phyloP scores from a whole-genome alignment of 2,113 vertebrate species.

The Stomatorhinus ivindoensis region DNA sequence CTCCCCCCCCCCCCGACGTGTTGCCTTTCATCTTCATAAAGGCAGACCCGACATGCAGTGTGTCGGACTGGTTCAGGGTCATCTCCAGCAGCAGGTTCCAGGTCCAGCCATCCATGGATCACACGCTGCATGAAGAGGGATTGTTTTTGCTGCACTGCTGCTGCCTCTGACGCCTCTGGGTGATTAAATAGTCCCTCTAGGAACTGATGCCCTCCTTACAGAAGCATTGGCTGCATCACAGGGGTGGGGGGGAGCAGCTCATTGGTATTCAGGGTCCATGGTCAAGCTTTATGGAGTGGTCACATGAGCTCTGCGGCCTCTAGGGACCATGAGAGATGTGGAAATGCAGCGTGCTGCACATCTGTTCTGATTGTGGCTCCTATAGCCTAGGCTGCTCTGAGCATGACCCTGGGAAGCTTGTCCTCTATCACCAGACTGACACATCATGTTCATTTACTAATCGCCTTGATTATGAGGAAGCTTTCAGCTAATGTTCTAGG shows the following conservation, averaged over 20 bases:
- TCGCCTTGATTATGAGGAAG: neutral
- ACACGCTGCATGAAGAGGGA: neutral
- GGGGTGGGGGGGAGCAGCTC: neutral
- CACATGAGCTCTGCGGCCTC: neutral
- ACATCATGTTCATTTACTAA: neutral
- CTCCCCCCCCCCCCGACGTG: neutral
- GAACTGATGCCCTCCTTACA: neutral
- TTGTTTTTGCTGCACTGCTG: neutral
- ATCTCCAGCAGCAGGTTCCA: neutral
- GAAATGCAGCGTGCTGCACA: neutral
- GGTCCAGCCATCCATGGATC: neutral
- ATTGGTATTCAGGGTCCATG: conserved; percentile 3
- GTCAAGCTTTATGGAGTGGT: neutral
- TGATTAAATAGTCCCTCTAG: conserved; percentile 5
- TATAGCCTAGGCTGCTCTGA: neutral
- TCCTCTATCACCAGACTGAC: neutral
- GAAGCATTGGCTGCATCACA: neutral
- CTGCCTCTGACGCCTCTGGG: neutral
- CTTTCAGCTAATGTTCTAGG: neutral
- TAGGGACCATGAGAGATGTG: neutral
- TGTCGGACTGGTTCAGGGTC: neutral
- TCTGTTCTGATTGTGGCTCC: neutral
- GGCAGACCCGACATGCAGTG: neutral
- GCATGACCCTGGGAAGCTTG: neutral
- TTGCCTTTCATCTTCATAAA: neutral